Evolutionary conservation across 2,797 vertebrate genomes (phyloP).

Genomic region (Cuniculus paca): DNA sequence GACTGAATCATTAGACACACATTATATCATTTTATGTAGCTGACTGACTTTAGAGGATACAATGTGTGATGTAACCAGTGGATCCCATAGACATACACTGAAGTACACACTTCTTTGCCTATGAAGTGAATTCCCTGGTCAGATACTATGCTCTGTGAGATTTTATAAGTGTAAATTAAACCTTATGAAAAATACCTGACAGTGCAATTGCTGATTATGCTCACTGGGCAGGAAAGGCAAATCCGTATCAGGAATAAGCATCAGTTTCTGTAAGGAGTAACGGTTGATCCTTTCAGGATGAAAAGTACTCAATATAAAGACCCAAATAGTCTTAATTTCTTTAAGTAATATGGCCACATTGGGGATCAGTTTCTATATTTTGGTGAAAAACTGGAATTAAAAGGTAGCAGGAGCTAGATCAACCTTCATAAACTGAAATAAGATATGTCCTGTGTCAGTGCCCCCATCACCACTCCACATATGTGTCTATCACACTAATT

Average conservation of each 20-base stretch:
- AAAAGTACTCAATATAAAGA: background rate
- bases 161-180: background rate
- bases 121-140: background rate
- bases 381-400: background rate
- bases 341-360: background rate
- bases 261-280: background rate
- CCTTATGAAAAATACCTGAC: background rate
- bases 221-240: background rate
- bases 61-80: background rate
- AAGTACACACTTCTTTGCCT: background rate
- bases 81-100: fast-evolving
- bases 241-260: background rate
- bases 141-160: background rate
- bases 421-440: background rate
- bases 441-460: background rate
- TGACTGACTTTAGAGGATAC: background rate
- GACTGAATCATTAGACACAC: background rate
- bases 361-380: background rate
- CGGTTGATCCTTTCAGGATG: background rate
- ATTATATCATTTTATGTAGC: background rate
- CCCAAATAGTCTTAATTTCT: background rate
- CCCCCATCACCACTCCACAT: too few relatives aligned
- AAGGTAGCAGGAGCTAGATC: too few relatives aligned
- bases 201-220: background rate
- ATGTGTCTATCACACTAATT: background rate